These are phyloP conservation scores for Mesochorus sp. DNA, from an alignment of 2,888 invertebrate species.

Conservation along the genomic window DNA sequence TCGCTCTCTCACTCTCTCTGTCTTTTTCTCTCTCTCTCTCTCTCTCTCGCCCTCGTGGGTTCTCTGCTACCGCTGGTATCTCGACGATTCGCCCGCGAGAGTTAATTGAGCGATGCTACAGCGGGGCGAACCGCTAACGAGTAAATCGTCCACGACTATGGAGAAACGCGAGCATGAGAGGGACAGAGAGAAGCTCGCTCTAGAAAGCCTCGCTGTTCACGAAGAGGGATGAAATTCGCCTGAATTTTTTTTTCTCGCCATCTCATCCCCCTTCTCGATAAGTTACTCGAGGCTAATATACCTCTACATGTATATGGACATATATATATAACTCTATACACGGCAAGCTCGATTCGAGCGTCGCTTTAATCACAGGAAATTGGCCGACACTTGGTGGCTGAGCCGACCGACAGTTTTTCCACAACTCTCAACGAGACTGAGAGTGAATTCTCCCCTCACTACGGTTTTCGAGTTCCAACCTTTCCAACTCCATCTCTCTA, in stretches of 20 bases:
- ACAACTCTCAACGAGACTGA: slow-evolving; percentile 21
- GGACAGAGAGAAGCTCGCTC: not conserved
- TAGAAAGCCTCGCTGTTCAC: slow-evolving; percentile 7
- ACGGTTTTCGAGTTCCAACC: slow-evolving; percentile 34
- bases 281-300: slow-evolving; percentile 10
- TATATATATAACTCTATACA: not conserved
- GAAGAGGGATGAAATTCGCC: slow-evolving; percentile 43
- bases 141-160: slow-evolving; percentile 77
- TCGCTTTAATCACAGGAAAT: slow-evolving; percentile 75
- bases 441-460: not conserved
- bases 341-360: slow-evolving; percentile 36
- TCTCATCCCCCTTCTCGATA: slow-evolving; percentile 42
- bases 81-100: slow-evolving; percentile 46
- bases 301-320: not conserved
- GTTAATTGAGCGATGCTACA: slow-evolving; percentile 79
- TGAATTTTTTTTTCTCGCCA: slow-evolving; percentile 46
- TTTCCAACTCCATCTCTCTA: not conserved
- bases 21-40: slow-evolving; percentile 66
- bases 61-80: slow-evolving; percentile 28
- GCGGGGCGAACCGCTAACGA: slow-evolving; percentile 77
- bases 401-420: slow-evolving; percentile 50
- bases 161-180: slow-evolving; percentile 18
- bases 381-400: slow-evolving; percentile 67
- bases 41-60: not conserved
- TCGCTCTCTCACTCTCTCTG: slow-evolving; percentile 37